Evolutionary conservation across 2,888 invertebrate genomes (phyloP).

Genomic region (Drosophila neotestacea): DNA sequence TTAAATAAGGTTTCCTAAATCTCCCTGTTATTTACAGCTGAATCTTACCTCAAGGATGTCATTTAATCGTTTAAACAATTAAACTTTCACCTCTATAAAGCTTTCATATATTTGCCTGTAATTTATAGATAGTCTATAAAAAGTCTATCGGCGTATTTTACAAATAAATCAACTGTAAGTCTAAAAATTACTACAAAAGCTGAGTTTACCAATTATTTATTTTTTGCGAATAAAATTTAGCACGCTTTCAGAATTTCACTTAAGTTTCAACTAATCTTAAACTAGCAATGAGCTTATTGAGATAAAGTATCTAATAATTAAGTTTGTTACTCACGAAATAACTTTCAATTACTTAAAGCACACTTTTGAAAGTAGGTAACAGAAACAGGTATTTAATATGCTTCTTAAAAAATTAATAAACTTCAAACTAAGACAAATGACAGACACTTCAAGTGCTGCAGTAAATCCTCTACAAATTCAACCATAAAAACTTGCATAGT

Average conservation of each 20-base stretch:
- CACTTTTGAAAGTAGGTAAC: not conserved
- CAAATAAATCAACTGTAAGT: no score
- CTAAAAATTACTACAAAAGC: no score
- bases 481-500: not conserved
- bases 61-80: no score
- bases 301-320: not conserved
- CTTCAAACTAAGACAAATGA: conserved; percentile 1
- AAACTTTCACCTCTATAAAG: no score
- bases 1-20: no score
- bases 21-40: no score
- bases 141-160: no score
- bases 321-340: not conserved
- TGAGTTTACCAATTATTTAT: no score
- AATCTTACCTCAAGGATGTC: no score
- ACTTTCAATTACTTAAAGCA: conserved; percentile 10
- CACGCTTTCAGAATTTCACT: no score
- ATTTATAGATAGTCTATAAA: not conserved
- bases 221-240: no score
- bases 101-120: not conserved
- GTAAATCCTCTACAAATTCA: not conserved
- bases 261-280: not conserved
- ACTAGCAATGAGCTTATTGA: not conserved
- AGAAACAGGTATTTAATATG: not conserved
- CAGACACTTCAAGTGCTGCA: no score
- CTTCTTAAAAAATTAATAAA: not conserved